phyloP scores from a whole-genome alignment of 1,140 invertebrate genomes.

The Musca domestica region DNA sequence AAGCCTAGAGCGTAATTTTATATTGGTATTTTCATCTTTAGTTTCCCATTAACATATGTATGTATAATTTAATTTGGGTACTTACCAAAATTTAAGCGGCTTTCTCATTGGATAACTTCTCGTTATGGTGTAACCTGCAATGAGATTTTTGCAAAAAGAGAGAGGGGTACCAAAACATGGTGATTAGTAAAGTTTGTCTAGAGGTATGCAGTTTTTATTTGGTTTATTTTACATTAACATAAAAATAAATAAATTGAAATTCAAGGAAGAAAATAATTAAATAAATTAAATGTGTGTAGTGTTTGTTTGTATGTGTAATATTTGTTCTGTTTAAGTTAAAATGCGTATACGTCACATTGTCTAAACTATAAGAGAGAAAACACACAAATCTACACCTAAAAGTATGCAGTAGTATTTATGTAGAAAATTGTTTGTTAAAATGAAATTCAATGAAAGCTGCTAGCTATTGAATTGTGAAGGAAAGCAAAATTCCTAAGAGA shows the following conservation, averaged over 20 bases:
- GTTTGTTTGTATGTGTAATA: background rate
- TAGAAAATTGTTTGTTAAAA: too few species aligned
- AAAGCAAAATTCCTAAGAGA: too few species aligned
- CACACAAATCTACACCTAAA: too few species aligned
- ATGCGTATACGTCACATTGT: too few species aligned
- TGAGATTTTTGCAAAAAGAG: constrained; percentile 28
- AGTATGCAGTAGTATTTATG: too few species aligned
- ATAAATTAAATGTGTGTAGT: background rate
- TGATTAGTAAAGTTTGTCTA: constrained; percentile 38
- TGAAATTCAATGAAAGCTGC: too few species aligned
- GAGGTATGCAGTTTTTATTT: constrained; percentile 3
- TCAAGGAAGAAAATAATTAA: constrained; percentile 8
- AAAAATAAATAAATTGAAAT: background rate
- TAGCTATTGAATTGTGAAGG: too few species aligned
- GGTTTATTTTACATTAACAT: background rate
- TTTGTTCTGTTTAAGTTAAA: background rate
- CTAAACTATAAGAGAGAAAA: too few species aligned
- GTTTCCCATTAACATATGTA: too few species aligned
- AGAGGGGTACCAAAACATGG: constrained; percentile 27
- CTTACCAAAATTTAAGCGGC: constrained; percentile 54
- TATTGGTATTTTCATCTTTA: too few species aligned
- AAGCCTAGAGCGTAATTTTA: too few species aligned
- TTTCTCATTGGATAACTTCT: constrained; percentile 55
- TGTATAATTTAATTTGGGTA: constrained; percentile 24
- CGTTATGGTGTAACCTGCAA: constrained; percentile 54